Evolutionary conservation across 2,888 invertebrate species (phyloP).

Genomic region (Volucella inflata): DNA sequence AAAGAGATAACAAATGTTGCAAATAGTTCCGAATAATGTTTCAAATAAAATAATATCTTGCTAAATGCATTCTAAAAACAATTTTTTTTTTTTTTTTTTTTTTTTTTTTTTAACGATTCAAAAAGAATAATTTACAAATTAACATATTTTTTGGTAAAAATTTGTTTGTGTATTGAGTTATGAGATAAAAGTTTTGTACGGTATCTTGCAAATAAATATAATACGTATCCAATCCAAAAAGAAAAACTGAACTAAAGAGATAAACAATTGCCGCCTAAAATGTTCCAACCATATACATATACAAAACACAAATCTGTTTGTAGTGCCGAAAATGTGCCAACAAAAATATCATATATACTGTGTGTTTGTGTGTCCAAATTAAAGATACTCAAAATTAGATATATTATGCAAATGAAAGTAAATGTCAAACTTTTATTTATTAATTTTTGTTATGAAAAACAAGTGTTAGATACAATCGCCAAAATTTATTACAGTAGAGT

Average conservation of each 20-base stretch:
- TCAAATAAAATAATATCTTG: conserved; percentile 39
- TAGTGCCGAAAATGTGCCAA: conserved; percentile 70
- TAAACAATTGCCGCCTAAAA: conserved; percentile 69
- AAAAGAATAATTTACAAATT: conserved; percentile 57
- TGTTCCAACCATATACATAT: conserved; percentile 64
- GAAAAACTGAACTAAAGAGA: conserved; percentile 60
- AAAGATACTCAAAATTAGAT: conserved; percentile 57
- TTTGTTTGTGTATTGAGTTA: conserved; percentile 62
- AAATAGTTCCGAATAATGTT: conserved; percentile 58
- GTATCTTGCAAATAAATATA: conserved; percentile 69
- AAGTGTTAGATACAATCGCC: conserved; percentile 57
- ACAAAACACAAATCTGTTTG: conserved; percentile 40
- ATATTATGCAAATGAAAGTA: conserved; percentile 69
- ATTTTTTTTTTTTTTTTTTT: conserved; percentile 27
- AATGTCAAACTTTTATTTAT: conserved; percentile 51
- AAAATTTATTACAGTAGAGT: conserved; percentile 43
- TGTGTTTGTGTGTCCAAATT: conserved; percentile 56
- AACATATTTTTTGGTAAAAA: too few species aligned
- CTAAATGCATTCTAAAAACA: conserved; percentile 73
- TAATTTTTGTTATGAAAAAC: conserved; percentile 15
- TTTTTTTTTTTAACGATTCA: conserved; percentile 47
- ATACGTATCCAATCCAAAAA: conserved; percentile 69
- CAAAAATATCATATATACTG: neutral
- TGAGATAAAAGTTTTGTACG: conserved; percentile 59
- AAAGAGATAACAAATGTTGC: conserved; percentile 22